Evolutionary conservation across 2,113 vertebrate genomes (phyloP), one percentile per base, ranked within the genome.

Genomic region (Casuarius casuarius): DNA sequence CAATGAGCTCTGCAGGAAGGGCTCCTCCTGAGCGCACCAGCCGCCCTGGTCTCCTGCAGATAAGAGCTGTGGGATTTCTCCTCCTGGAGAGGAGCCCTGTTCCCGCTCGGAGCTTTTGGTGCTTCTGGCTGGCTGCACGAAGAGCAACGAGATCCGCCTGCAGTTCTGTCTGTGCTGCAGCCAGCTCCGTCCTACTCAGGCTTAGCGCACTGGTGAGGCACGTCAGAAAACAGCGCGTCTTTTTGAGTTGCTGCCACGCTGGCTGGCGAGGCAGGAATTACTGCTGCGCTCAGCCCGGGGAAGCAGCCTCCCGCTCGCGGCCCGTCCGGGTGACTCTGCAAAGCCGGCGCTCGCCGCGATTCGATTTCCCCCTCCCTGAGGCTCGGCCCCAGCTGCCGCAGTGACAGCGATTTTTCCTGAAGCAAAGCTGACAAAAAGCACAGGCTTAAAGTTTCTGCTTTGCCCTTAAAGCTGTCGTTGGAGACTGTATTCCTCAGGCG

Each of bases 201-300:
- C 73, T 71, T 18, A 40, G 62, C 14, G 0, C 12, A 0, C 12
- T 48, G 1, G 0, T 31, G 70, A 74, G 49, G 51, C 5, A 0
- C 1, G 0, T 8, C 38, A 54, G 90, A 63, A 82, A 63, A 73
- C 33, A 48, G 31, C 40, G 25, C 25, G 58, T n/a, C 56, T 42
- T 2, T 7, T 42, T 66, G 71, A 61, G 62, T 54, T 74, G 2
- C 44, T 77, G 1, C 40, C 4, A 2, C 11, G 44, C 70, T 49
- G 26, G 23, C 70, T 94, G 74, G 68, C 9, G 31, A 51, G 33
- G 23, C 21, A 38, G 75, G 75, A 80, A 58, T 70, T n/a, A 12
- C 10, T 63, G 38, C 26, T 68, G 88, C 12, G 17, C 1, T 46
- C 9, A 18, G 52, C 38, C 66, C 51, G 40, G 44, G 63, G 49